These are phyloP conservation scores for Nomada lathburiana DNA, from an alignment of 2,888 invertebrate genomes.

Conservation along the genomic window DNA sequence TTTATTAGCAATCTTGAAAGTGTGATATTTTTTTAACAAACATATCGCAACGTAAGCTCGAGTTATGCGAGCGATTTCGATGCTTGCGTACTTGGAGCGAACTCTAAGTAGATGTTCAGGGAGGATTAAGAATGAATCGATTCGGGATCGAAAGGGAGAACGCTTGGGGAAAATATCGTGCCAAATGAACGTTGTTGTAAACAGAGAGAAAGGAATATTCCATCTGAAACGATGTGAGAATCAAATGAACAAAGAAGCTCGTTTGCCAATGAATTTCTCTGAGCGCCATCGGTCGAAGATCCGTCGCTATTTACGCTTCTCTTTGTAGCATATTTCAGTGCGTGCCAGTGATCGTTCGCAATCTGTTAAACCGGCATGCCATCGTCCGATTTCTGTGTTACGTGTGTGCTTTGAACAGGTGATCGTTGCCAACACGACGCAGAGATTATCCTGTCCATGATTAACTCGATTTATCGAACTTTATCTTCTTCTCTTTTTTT, in stretches of 20 bases:
- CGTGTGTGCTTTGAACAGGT: constrained; percentile 52
- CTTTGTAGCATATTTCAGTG: constrained; percentile 24
- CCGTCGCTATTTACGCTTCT: constrained; percentile 62
- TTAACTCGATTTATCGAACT: constrained; percentile 29
- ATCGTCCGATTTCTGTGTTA: constrained; percentile 44
- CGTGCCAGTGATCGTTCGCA: constrained; percentile 44
- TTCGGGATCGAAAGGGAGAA: constrained; percentile 10
- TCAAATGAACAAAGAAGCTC: neutral
- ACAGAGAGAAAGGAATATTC: neutral
- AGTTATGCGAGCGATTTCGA: constrained; percentile 46
- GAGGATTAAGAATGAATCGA: constrained; percentile 51
- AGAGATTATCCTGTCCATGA: constrained; percentile 22
- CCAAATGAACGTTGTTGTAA: neutral
- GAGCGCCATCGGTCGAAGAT: constrained; percentile 51
- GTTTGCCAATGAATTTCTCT: neutral
- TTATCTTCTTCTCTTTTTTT: constrained; percentile 9
- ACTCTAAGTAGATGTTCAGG: constrained; percentile 27
- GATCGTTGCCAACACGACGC: constrained; percentile 2
- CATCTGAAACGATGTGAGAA: neutral
- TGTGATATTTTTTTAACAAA: constrained; percentile 71
- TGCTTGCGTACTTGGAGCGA: constrained; percentile 32
- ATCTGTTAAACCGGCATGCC: constrained; percentile 48
- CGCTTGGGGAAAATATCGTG: constrained; percentile 17
- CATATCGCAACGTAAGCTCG: constrained; percentile 63
- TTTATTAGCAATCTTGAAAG: constrained; percentile 64